Evolutionary conservation across 2,888 invertebrate genomes (phyloP).

Genomic region (Asteroscopus sphinx): DNA sequence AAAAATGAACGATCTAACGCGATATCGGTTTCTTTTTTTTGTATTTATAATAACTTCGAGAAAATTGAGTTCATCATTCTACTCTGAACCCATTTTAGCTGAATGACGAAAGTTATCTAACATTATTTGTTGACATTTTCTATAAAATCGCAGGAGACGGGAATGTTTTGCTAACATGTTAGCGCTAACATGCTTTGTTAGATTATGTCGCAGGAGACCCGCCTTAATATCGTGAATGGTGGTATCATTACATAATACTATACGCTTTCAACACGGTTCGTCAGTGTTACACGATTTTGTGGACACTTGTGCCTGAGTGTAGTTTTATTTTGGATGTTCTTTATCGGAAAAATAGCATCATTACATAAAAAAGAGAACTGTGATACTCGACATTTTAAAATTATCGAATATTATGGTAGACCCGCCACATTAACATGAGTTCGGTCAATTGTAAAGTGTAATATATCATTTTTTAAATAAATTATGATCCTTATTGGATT

Average conservation of each 20-base stretch:
- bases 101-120: too few relatives aligned
- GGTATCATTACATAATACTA: slow-evolving; percentile 25
- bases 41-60: too few relatives aligned
- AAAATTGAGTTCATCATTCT: too few relatives aligned
- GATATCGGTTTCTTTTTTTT: too few relatives aligned
- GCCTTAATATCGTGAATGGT: slow-evolving; percentile 30
- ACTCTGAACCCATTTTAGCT: too few relatives aligned
- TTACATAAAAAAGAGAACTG: slow-evolving; percentile 57
- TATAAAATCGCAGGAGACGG: too few relatives aligned
- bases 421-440: slow-evolving; percentile 76
- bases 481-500: slow-evolving; percentile 88
- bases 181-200: too few relatives aligned
- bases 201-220: too few relatives aligned
- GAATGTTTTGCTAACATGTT: too few relatives aligned
- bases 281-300: slow-evolving; percentile 49
- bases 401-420: slow-evolving; percentile 52
- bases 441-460: slow-evolving; percentile 89
- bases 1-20: too few relatives aligned
- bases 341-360: slow-evolving; percentile 52
- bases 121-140: too few relatives aligned
- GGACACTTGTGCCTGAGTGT: slow-evolving; percentile 42
- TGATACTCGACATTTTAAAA: slow-evolving; percentile 61
- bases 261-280: slow-evolving; percentile 30
- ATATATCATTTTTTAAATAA: slow-evolving; percentile 87
- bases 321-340: slow-evolving; percentile 57